phyloP scores from a whole-genome alignment of 2,797 vertebrate genomes.

The Falco rusticolus region DNA sequence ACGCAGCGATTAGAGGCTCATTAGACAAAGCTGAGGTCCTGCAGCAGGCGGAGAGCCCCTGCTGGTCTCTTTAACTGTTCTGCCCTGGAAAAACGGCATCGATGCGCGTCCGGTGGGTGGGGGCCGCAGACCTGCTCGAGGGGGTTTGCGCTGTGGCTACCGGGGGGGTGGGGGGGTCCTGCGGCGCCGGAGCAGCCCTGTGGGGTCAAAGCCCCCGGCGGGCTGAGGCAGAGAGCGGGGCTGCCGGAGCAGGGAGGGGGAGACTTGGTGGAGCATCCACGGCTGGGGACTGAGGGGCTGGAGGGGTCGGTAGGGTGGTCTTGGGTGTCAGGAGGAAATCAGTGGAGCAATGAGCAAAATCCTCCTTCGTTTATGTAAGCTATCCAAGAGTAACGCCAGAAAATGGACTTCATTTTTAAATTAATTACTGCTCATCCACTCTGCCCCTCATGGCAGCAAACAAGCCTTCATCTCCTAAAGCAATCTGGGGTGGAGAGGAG shows the following conservation, averaged over 20 bases:
- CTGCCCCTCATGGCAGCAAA: background rate
- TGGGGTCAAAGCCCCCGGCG: fast-evolving
- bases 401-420: constrained; percentile 49
- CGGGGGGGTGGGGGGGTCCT: fast-evolving
- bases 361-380: background rate
- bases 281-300: background rate
- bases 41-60: background rate
- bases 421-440: background rate
- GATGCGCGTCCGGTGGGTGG: background rate
- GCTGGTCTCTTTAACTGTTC: background rate
- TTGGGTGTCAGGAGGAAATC: background rate
- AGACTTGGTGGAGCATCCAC: fast-evolving
- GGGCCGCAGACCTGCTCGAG: fast-evolving
- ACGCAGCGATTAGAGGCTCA: background rate
- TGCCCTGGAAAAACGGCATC: background rate
- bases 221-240: fast-evolving
- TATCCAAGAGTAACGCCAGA: background rate
- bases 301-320: background rate
- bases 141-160: no score
- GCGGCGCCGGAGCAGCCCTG: background rate
- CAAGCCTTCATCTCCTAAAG: background rate
- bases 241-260: background rate
- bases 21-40: background rate
- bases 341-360: background rate
- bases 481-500: constrained; percentile 17